Evolutionary conservation across 2,888 invertebrate species (phyloP), one percentile per base, ranked within the genome.

Genomic region (Serrognathus titanus): DNA sequence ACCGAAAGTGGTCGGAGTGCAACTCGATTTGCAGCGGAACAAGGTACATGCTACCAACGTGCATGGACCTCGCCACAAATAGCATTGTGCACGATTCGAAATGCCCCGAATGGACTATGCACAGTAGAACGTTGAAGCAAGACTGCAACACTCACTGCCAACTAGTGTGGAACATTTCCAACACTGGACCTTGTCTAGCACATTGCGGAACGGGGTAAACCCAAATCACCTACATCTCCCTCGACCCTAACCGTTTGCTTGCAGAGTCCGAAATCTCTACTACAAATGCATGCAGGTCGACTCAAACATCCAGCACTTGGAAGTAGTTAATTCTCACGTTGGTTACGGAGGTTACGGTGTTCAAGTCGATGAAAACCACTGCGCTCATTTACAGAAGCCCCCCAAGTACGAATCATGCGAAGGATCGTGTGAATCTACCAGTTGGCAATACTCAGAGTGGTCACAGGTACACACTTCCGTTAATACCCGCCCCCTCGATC

Each of bases 361-460:
- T 1, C 46, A 65, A 8, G 75, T 78, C 2, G 71, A 75, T 36
- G 69, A 73, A 6, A 71, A 71, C 51, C 76, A 79, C 53, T 86
- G 86, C 64, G 70, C 71, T 7, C 76, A 82, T 59, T 67, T 85
- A 38, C 73, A 79, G 3, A 79, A 80, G 50, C 84, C 85, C 1
- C 69, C 77, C 1, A 76, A 78, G 9, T 71, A 70, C 5, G 81
- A 83, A 61, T 65, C 75, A 1, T 90, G 91, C 67, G 76, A 80
- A 13, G 88, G 87, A 16, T 79, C 82, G 1, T 91, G 91, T 70
- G 79, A 83, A 51, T 77, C 78, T 5, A 83, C 83, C 0, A 79
- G 81, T 56, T 92, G 92, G 92, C 78, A 80, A 24, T 90, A 88
- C 68, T 81, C 83, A 1, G 81, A 84, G n/a, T 92, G 91, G 92